phyloP scores from a whole-genome alignment of 2,113 vertebrate genomes.

The Ophthalmolycus amberensis region DNA sequence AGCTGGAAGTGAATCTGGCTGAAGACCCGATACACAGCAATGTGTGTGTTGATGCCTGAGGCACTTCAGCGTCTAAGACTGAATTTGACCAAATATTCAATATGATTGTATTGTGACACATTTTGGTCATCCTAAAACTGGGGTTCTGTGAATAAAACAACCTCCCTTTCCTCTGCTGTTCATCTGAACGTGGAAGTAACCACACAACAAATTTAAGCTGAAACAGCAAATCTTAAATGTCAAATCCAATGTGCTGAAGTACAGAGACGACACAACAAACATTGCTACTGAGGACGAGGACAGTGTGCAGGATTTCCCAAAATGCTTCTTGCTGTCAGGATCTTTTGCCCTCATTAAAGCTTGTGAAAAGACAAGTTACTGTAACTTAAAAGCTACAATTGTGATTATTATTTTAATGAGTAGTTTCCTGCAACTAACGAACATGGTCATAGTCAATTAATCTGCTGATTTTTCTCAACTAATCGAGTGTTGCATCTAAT shows the following conservation, averaged over 20 bases:
- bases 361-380: neutral
- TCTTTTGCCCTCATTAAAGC: neutral
- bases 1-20: neutral
- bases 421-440: neutral
- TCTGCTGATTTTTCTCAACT: neutral
- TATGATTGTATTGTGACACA: neutral
- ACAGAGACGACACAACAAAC: neutral
- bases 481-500: neutral
- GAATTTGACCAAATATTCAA: neutral
- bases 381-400: neutral
- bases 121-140: neutral
- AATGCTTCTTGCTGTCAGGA: neutral
- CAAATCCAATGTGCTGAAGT: neutral
- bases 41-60: neutral
- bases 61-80: neutral
- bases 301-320: neutral
- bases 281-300: neutral
- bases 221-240: neutral
- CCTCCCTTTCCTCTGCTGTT: neutral
- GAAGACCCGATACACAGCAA: neutral
- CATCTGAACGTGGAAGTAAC: neutral
- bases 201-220: neutral
- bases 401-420: neutral
- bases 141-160: neutral
- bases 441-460: neutral